Evolutionary conservation across 2,113 vertebrate genomes (phyloP), one percentile per base, ranked within the genome.

Genomic region (Butastur rufipennis): DNA sequence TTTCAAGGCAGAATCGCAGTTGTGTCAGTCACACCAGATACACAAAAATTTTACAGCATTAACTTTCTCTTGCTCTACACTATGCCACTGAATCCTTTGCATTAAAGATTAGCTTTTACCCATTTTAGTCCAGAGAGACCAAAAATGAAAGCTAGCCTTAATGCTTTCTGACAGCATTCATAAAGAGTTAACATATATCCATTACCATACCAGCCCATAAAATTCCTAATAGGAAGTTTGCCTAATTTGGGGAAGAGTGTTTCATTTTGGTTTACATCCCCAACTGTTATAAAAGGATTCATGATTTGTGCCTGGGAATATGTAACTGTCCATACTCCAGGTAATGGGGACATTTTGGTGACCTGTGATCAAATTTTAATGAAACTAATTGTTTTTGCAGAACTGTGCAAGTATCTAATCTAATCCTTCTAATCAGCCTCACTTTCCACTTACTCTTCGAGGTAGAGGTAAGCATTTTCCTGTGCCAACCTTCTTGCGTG

Each of bases 401-500:
- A 70, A 16, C n/a, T 48, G 22, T 1, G 2, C 40, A 19, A 43
- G 25, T 36, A 20, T 8, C 71, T 52, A 11, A 67, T 25, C 13
- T 78, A 62, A 29, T 11, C 17, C 47, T 34, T 40, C 25, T 22
- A 6, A 21, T 1, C 42, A 63, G 43, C 13, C 68, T 74, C 65
- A 38, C 43, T 68, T 32, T 11, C n/a, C 75, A 98, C 99, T 98
- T 95, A 99, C 99, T 99, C 99, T 90, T 99, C 99, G 1, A 99
- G 97, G 91, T 98, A 99, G 70, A 99, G 97, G 96, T 99, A 99
- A 29, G 98, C 97, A 7, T 99, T 99, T 93, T 99, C 98, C 45
- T 97, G 98, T 0, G 99, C 98, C 96, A 99, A 84, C 48, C 98
- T 98, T 23, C 98, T 96, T 3, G 99, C 99, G 1, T 99, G 99